phyloP scores from a whole-genome alignment of 2,888 invertebrate species.

The Cylloceria caligata region DNA sequence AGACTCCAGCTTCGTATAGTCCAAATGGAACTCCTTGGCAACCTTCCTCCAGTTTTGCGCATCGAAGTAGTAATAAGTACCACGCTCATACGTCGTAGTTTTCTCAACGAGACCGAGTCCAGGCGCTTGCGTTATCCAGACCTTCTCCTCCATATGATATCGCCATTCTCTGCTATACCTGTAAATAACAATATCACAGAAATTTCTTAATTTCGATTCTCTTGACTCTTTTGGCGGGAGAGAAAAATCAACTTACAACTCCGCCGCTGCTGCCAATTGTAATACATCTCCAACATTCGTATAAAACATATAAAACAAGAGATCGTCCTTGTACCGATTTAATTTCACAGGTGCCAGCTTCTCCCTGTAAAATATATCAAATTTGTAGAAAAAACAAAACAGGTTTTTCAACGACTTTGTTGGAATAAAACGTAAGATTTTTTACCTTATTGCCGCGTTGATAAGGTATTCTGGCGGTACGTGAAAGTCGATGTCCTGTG shows the following conservation, averaged over 20 bases:
- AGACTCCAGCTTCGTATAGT: slow-evolving; percentile 99
- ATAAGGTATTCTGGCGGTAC: slow-evolving; percentile 99
- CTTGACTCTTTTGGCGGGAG: background rate
- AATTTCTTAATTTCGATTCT: background rate
- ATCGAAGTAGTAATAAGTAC: slow-evolving; percentile 99
- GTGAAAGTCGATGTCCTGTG: slow-evolving; percentile 99
- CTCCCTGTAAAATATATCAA: slow-evolving; percentile 87
- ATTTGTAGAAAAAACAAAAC: background rate
- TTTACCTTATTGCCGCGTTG: slow-evolving; percentile 94
- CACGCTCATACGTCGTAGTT: slow-evolving; percentile 98
- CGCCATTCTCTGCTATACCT: slow-evolving; percentile 99
- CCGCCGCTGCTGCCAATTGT: slow-evolving; percentile 98
- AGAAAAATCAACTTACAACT: slow-evolving; percentile 91
- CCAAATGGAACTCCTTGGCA: slow-evolving; percentile 99
- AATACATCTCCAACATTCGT: slow-evolving; percentile 99
- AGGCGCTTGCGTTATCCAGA: slow-evolving; percentile 99
- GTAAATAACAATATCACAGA: slow-evolving; percentile 70
- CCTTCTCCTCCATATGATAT: slow-evolving; percentile 99
- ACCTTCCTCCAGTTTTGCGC: slow-evolving; percentile 99
- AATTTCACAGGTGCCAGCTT: slow-evolving; percentile 98
- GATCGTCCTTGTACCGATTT: slow-evolving; percentile 99
- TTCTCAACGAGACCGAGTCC: slow-evolving; percentile 98
- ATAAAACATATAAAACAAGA: slow-evolving; percentile 99
- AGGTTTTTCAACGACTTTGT: too few relatives aligned
- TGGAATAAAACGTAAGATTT: too few relatives aligned